Percentiles rank a stretch among this genome's conserved stretches.
Conservation (phyloP, 1,140 invertebrate species). For the Dinoponera quadriceps region DNA sequence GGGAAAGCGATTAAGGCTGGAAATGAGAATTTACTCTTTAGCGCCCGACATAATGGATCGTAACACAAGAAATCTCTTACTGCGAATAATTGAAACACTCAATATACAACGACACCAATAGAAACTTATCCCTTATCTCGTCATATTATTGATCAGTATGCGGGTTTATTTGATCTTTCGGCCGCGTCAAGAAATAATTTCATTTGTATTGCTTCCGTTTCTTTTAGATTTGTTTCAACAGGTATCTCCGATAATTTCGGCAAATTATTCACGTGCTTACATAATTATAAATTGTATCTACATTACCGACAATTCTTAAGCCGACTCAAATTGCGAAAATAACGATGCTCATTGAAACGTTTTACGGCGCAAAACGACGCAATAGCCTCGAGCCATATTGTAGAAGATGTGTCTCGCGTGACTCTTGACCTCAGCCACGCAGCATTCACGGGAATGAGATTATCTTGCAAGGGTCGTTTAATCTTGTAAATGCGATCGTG, state of each 20-base stretch:
- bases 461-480: slow-evolving; percentile 61
- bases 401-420: slow-evolving; percentile 1
- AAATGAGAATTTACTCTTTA: slow-evolving; percentile 46
- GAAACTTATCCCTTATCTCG: background rate
- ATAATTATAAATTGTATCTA: background rate
- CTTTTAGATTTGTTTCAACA: no score
- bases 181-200: background rate
- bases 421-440: slow-evolving; percentile 23
- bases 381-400: slow-evolving; percentile 28
- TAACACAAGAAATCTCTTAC: slow-evolving; percentile 48
- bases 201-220: no score
- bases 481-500: slow-evolving; percentile 55
- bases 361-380: background rate
- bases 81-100: slow-evolving; percentile 29
- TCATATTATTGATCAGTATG: background rate
- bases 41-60: slow-evolving; percentile 40
- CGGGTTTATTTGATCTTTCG: slow-evolving; percentile 1
- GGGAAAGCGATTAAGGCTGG: slow-evolving; percentile 53
- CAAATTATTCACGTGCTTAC: background rate
- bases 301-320: background rate
- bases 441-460: slow-evolving; percentile 54
- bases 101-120: background rate
- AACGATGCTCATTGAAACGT: background rate
- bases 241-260: background rate
- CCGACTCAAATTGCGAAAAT: background rate